Base-by-base conservation (phyloP, 2,888 invertebrate genomes). In the Perdita meconis region DNA sequence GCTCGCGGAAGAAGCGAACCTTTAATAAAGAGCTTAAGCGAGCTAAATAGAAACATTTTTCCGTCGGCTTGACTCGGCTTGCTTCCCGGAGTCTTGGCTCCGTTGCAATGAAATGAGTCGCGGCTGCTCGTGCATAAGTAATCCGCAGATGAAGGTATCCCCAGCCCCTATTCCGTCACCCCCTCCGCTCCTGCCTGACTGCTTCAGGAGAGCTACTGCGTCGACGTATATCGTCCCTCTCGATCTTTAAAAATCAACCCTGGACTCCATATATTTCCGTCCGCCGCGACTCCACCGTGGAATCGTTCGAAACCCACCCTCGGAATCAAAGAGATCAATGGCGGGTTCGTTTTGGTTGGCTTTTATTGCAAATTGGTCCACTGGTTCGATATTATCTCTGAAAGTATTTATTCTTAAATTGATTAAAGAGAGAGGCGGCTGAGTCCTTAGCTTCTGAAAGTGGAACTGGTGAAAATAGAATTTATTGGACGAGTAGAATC, bases 1-100 rank as follows among this genome's bases (percentile, higher is more conserved):
- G 70, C 63, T 63, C 78, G 71, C 75, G 76, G 76, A 81, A 81
- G 76, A 86, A 86, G 80, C 75, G 84, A 84, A 78, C 85, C 88
- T 89, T 90, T 89, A 90, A 90, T 89, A 89, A 90, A 88, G 86
- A 88, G 90, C 88, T 90, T 88, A 88, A 88, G 84, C 83, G 81
- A 78, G 84, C 90, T 90, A 90, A 90, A 90, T 90, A 90, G 90
- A 90, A 90, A 90, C 90, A 90, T 90, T 90, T 90, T 88, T 89
- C 87, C 86, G 84, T 85, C 81, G 86, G 82, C 82, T 84, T 82
- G 84, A 80, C 82, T 82, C 78, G 60, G 57, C 78, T 85, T 81
- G 80, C 77, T 73, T 73, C 71, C 68, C 82, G 61, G 10, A 79
- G 76, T 81, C 84, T 82, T 82, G 81, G 81, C 85, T 86, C 82